phyloP scores from a whole-genome alignment of 64 coral and sea anemone species.

The Montipora capricornis region DNA sequence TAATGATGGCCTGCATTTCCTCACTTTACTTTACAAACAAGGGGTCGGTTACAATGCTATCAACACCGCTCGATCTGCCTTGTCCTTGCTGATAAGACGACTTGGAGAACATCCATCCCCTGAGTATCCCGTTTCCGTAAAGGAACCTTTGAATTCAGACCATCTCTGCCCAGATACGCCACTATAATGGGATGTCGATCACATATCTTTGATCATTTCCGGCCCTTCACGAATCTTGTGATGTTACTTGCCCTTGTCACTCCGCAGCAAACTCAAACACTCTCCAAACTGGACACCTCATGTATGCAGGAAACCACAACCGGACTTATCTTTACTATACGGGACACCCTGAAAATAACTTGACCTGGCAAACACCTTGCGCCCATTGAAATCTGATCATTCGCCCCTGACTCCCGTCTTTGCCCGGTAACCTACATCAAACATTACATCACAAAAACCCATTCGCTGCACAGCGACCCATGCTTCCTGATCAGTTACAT shows the following conservation, averaged over 20 bases:
- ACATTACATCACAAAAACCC: not conserved
- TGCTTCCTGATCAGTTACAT: conserved; percentile 12
- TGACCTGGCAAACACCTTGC: not conserved
- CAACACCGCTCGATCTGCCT: too few relatives aligned
- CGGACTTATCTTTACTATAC: not conserved
- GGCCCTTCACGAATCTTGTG: not conserved
- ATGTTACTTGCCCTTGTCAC: too few relatives aligned
- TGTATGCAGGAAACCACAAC: too few relatives aligned
- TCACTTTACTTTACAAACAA: too few relatives aligned
- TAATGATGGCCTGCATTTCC: too few relatives aligned
- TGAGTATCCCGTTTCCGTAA: not conserved
- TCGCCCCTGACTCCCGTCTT: too few relatives aligned
- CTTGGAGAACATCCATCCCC: not conserved
- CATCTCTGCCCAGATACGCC: not conserved
- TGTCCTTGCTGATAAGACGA: not conserved
- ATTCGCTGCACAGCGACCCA: not conserved
- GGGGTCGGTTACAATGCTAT: too few relatives aligned
- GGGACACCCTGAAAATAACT: conserved; percentile 12
- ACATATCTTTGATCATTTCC: not conserved
- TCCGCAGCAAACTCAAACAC: too few relatives aligned
- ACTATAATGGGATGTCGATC: conserved; percentile 43
- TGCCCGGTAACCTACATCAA: not conserved
- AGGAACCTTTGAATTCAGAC: conserved; percentile 15
- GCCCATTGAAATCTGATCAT: not conserved
- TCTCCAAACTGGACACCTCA: too few relatives aligned